phyloP scores from a whole-genome alignment of 2,888 invertebrate genomes.

The Acrobasis repandana region DNA sequence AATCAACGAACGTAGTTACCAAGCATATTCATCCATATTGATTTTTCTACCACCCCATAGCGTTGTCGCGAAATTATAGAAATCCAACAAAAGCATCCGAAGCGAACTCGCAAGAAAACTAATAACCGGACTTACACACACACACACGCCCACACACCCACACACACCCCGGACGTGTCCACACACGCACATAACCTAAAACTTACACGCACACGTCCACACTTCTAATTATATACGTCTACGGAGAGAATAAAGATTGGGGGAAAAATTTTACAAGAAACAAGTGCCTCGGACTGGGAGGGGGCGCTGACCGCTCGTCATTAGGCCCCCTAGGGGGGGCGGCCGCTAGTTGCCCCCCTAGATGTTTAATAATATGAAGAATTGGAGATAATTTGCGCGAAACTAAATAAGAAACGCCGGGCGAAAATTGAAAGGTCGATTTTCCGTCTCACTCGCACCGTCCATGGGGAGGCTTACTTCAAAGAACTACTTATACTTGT shows the following conservation, averaged over 20 bases:
- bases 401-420: conserved; percentile 82
- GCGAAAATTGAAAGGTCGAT: conserved; percentile 80
- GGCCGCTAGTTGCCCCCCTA: conserved; percentile 73
- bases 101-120: conserved; percentile 79
- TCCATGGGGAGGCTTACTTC: conserved; percentile 23
- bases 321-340: conserved; percentile 63
- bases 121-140: conserved; percentile 75
- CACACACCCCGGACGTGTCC: conserved; percentile 36
- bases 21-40: conserved; percentile 47
- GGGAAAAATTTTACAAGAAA: conserved; percentile 82
- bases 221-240: conserved; percentile 80
- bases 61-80: conserved; percentile 80
- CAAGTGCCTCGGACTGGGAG: conserved; percentile 72
- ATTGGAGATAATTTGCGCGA: conserved; percentile 84
- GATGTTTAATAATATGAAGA: conserved; percentile 84
- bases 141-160: conserved; percentile 37
- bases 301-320: conserved; percentile 79
- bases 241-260: conserved; percentile 82
- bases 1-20: conserved; percentile 6
- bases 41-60: conserved; percentile 55
- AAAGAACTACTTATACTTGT: conserved; percentile 25
- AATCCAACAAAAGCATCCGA: conserved; percentile 81
- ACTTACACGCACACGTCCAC: conserved; percentile 41
- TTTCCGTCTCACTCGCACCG: conserved; percentile 44
- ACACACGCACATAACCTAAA: conserved; percentile 32